Conservation (phyloP, 2,113 vertebrate genomes). For the Paramormyrops kingsleyae region DNA sequence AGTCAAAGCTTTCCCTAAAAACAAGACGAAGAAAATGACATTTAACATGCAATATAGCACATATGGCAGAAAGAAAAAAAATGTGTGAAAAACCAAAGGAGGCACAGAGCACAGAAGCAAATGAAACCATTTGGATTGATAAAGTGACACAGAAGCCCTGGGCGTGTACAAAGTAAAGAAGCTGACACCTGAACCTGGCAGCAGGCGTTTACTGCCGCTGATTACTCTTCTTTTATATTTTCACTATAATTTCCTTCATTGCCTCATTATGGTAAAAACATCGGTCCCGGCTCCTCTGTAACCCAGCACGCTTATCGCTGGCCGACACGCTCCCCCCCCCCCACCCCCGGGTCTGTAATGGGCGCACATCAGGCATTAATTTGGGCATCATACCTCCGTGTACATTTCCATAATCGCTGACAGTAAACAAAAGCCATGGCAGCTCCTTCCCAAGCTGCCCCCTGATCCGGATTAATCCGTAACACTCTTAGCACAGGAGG, state of each 20-base stretch:
- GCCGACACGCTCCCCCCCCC: background rate
- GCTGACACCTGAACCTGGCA: background rate
- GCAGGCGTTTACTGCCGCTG: background rate
- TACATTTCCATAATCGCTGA: background rate
- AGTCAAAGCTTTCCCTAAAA: background rate
- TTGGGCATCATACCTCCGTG: background rate
- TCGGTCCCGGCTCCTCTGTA: background rate
- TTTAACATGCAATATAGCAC: background rate
- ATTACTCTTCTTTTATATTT: background rate
- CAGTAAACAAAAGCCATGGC: background rate
- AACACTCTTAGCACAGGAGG: background rate
- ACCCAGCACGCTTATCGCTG: background rate
- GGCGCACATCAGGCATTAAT: background rate
- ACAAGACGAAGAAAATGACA: background rate
- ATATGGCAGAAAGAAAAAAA: background rate
- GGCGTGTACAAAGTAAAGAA: background rate
- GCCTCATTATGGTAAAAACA: background rate
- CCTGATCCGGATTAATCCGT: background rate
- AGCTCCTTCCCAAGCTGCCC: background rate
- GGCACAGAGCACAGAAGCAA: background rate
- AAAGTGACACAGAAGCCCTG: background rate
- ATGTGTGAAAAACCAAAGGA: background rate
- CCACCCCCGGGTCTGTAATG: background rate
- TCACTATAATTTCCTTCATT: background rate
- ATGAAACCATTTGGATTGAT: background rate